phyloP scores from a whole-genome alignment of 2,113 vertebrate species.

The Ptilorrhoa leucosticta region DNA sequence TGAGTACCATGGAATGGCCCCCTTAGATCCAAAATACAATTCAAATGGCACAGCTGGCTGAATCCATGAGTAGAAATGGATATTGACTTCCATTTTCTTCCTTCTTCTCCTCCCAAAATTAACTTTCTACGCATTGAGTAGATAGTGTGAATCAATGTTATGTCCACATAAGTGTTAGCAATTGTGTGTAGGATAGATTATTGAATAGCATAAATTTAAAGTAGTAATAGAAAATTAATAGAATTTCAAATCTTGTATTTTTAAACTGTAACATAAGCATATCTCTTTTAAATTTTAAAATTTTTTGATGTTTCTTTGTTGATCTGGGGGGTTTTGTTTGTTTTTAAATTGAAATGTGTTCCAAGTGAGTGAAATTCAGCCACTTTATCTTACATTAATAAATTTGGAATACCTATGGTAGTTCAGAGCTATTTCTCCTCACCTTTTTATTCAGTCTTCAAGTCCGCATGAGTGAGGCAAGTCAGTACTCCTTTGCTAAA shows the following conservation, averaged over 20 bases:
- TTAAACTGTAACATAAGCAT: background rate
- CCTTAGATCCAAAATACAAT: constrained; percentile 23
- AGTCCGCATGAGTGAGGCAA: background rate
- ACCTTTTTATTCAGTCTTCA: background rate
- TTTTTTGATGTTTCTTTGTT: background rate
- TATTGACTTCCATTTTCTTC: constrained; percentile 14
- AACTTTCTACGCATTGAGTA: background rate
- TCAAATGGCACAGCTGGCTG: constrained; percentile 3
- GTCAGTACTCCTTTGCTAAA: background rate
- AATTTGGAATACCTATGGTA: background rate
- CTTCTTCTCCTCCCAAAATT: background rate
- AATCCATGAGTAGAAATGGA: constrained; percentile 3
- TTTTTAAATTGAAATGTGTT: background rate
- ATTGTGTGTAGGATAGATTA: background rate
- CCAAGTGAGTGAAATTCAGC: background rate
- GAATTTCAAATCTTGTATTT: background rate
- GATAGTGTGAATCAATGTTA: background rate
- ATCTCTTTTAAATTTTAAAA: background rate
- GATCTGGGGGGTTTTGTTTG: rapidly evolving
- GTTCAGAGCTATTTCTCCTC: background rate
- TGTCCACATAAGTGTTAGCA: background rate
- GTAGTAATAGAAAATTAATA: background rate
- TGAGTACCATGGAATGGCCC: background rate
- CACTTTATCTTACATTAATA: background rate
- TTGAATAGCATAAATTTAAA: background rate